phyloP scores from a whole-genome alignment of 2,888 invertebrate species.

The Apotomis capreana region DNA sequence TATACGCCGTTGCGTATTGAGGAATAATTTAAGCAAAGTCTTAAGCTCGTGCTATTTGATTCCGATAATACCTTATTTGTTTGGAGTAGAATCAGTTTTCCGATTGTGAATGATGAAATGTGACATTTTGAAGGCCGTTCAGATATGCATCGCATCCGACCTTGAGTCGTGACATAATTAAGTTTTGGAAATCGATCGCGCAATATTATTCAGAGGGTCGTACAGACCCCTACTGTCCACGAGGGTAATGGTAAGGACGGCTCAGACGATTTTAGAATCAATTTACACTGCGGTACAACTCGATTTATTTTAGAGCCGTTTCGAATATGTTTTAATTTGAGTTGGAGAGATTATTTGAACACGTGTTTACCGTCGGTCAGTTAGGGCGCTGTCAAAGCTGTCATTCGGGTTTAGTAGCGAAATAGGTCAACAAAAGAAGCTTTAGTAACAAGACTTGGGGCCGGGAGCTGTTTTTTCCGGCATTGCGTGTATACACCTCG shows the following conservation, averaged over 20 bases:
- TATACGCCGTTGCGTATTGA: constrained; percentile 20
- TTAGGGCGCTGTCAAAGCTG: constrained; percentile 25
- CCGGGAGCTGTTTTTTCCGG: constrained; percentile 67
- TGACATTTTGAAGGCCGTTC: constrained; percentile 3
- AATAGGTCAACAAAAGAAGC: constrained; percentile 31
- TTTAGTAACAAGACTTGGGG: constrained; percentile 55
- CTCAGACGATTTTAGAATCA: constrained; percentile 30
- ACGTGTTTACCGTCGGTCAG: constrained; percentile 30
- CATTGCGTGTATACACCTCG: constrained; percentile 76
- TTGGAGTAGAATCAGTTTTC: neutral
- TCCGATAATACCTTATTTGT: constrained; percentile 2
- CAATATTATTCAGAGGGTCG: constrained; percentile 55
- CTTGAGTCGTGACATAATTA: constrained; percentile 77
- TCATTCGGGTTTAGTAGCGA: constrained; percentile 9
- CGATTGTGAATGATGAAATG: neutral
- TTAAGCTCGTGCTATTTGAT: neutral
- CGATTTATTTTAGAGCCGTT: neutral
- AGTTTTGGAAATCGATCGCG: constrained; percentile 70
- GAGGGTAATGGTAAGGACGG: constrained; percentile 48
- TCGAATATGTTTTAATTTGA: constrained; percentile 30
- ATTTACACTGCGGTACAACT: neutral
- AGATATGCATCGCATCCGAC: constrained; percentile 55
- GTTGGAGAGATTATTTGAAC: constrained; percentile 21
- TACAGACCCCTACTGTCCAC: constrained; percentile 56
- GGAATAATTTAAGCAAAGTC: constrained; percentile 1